These are phyloP conservation scores for Nothobranchius furzeri DNA, from an alignment of 2,113 vertebrate species.

Conservation along the genomic window DNA sequence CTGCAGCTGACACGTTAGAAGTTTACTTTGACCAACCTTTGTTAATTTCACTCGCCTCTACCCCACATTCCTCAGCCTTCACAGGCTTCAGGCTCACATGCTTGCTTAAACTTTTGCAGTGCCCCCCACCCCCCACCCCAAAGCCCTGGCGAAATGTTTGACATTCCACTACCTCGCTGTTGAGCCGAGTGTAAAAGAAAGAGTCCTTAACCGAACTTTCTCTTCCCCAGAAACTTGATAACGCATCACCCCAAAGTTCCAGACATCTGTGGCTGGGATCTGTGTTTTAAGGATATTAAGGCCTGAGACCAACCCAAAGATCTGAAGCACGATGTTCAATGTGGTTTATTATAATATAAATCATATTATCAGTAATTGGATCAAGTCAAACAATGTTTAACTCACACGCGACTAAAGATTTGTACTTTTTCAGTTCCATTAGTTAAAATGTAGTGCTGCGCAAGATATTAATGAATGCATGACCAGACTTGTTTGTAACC, in stretches of 20 bases:
- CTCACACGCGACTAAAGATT: not conserved
- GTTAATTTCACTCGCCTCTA: conserved; percentile 65
- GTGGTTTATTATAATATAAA: not conserved
- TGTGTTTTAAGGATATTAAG: conserved; percentile 28
- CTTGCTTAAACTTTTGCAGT: conserved; percentile 77
- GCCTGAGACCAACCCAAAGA: not conserved
- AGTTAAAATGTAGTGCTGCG: too few relatives aligned
- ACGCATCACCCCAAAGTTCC: conserved; percentile 55
- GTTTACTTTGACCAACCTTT: conserved; percentile 70
- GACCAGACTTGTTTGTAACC: not conserved
- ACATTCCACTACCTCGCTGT: conserved; percentile 73
- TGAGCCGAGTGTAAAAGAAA: conserved; percentile 49
- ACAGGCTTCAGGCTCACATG: conserved; percentile 73
- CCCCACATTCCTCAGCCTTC: conserved; percentile 77
- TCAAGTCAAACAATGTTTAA: not conserved
- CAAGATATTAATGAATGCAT: not conserved
- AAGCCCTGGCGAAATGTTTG: conserved; percentile 74
- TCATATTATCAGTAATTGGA: not conserved
- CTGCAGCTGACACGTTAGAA: conserved; percentile 33
- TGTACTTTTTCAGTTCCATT: not conserved
- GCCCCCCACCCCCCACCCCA: conserved; percentile 21
- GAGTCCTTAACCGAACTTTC: conserved; percentile 56
- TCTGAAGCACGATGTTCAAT: conserved; percentile 5
- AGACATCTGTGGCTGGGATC: conserved; percentile 53
- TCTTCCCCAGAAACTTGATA: conserved; percentile 53